Percentiles rank a stretch among this genome's conserved stretches.
Evolutionary conservation across 2,113 vertebrate genomes (phyloP).

Genomic region (Dromiciops gliroides): DNA sequence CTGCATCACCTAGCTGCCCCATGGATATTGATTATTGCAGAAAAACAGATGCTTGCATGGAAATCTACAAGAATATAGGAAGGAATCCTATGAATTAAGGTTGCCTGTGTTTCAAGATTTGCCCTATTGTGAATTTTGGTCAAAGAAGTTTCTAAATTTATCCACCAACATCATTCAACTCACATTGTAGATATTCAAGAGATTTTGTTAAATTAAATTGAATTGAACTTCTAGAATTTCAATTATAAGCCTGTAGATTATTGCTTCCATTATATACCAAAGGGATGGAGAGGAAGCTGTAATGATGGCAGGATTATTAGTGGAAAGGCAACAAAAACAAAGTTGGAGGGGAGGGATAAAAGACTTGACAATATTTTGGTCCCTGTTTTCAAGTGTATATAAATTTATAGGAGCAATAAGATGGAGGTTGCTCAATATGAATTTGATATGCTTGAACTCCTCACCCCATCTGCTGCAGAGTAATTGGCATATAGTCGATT

Average conservation of each 20-base stretch:
- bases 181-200: neutral
- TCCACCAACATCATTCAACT: neutral
- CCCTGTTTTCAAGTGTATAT: constrained; percentile 36
- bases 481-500: constrained; percentile 60
- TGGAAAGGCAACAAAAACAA: neutral
- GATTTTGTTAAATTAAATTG: too few species aligned
- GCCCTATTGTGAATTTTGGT: neutral
- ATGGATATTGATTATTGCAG: constrained; percentile 10
- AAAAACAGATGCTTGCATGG: neutral
- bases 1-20: too few species aligned
- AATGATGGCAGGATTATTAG: neutral
- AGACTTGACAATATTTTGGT: neutral
- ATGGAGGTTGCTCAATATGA: constrained; percentile 38
- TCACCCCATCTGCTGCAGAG: constrained; percentile 31
- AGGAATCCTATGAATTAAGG: neutral
- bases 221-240: neutral
- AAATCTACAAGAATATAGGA: neutral
- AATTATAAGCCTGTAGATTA: neutral
- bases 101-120: neutral
- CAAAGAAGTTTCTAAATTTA: constrained; percentile 6
- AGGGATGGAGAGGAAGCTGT: neutral
- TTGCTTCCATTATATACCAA: neutral
- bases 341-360: neutral
- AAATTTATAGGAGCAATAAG: constrained; percentile 47
- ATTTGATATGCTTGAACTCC: constrained; percentile 64